Base-by-base conservation (phyloP, 2,888 invertebrate genomes). In the Leuctra nigra region DNA sequence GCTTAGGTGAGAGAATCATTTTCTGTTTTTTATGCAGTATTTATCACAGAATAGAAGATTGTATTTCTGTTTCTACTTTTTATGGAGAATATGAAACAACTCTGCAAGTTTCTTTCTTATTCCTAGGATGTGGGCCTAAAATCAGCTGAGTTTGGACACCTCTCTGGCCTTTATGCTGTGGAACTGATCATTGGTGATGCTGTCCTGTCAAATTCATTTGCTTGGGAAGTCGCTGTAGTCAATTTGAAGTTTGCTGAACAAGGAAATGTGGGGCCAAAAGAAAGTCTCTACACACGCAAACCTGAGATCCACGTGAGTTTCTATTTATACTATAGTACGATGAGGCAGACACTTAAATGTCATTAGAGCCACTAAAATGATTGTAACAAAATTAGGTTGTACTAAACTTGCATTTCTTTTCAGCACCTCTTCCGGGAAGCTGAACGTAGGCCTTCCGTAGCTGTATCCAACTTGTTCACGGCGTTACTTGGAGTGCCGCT, bases 381-480 rank as follows among this genome's bases (percentile, higher is more conserved):
- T 2, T 14, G 44, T 20, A 20, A 23, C 38, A 38, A 38, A 9
- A 33, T 22, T 9, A n/a, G 35, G 23, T 38, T 16, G 1, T 36
- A 33, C 41, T 56, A 60, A 63, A 7, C 11, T 6, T 29, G 29
- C 11, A 11, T 29, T 6, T 29, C 7, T 29, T 67, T 71, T 14
- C 66, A 78, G 77, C 98, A 99, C 76, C 73, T 82, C 75, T 99
- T 98, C 82, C 87, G 96, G 44, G 80, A 82, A 68, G 88, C 97
- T 1, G 98, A 98, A 72, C 85, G 89, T 66, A 84, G 96, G 47
- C 98, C 99, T 54, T 81, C 96, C 33, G 84, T 84, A 36, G 70
- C 84, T 41, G 85, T 99, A 55, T 96, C 97, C 0, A 87, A 92
- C 72, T 78, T 92, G 60, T 99, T 97, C 76, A 94, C 95, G 53